These are phyloP conservation scores for Anguilla obscura DNA, from an alignment of 2,797 vertebrate species.

Conservation along the genomic window DNA sequence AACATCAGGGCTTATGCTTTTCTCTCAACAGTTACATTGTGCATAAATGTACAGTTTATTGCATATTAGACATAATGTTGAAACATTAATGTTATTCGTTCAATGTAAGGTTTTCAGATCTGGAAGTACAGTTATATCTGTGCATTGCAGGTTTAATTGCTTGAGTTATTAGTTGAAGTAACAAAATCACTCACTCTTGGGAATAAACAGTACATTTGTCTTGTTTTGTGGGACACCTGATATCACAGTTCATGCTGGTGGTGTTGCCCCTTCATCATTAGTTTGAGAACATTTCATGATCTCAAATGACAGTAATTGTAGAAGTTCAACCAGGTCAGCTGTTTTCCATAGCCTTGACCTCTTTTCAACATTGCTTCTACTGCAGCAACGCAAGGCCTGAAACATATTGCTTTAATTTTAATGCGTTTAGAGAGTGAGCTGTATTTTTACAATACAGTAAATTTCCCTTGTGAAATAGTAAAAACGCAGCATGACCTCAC, in stretches of 20 bases:
- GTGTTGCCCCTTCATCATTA: neutral
- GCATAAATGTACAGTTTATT: neutral
- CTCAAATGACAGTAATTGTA: neutral
- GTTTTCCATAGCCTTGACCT: neutral
- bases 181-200: neutral
- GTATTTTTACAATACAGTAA: neutral
- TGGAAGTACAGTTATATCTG: neutral
- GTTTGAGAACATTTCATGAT: slow-evolving; percentile 17
- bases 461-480: neutral
- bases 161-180: neutral
- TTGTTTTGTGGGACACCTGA: slow-evolving; percentile 5
- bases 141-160: neutral
- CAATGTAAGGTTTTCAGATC: neutral
- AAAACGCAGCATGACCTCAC: neutral
- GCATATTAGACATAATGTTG: neutral
- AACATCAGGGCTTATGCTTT: neutral
- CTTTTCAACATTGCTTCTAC: neutral
- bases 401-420: neutral
- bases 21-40: neutral
- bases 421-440: neutral
- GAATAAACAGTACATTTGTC: neutral
- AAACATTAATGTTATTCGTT: neutral
- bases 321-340: neutral
- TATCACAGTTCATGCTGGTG: neutral
- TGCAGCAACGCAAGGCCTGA: neutral